Percentiles rank a stretch among this genome's conserved stretches.
Conservation (phyloP, 2,797 vertebrate species). For the Bovichtus variegatus region DNA sequence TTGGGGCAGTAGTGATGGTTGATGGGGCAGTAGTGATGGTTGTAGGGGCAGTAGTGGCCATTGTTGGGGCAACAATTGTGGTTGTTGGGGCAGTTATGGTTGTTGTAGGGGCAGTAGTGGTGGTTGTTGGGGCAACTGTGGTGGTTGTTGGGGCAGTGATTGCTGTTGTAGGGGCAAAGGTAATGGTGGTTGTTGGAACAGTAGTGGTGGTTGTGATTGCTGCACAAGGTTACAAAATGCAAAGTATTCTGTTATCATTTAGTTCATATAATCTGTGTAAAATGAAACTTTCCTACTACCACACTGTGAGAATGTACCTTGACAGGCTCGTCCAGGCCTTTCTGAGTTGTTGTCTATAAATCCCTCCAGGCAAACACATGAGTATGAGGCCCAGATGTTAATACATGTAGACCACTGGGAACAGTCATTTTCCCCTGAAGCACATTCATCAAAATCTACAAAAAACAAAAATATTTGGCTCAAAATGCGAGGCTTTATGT, state of each 20-base stretch:
- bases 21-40: not conserved
- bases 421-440: constrained; percentile 82
- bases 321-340: constrained; percentile 85
- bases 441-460: constrained; percentile 88
- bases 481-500: not conserved
- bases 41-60: not conserved
- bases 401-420: constrained; percentile 78
- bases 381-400: constrained; percentile 87
- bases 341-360: constrained; percentile 70
- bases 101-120: not conserved
- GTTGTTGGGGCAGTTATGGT: not conserved
- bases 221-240: constrained; percentile 34
- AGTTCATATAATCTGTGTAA: not conserved
- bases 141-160: not conserved
- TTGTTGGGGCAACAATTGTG: not conserved
- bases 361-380: constrained; percentile 82
- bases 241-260: not conserved
- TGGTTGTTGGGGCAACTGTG: not conserved
- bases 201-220: not conserved
- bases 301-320: constrained; percentile 73
- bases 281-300: not conserved
- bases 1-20: too few species aligned
- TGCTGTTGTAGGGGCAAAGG: not conserved
- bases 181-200: not conserved
- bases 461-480: constrained; percentile 16